Percentiles rank a stretch among this genome's conserved stretches.
phyloP scores from a whole-genome alignment of 1,140 invertebrate species.

The Arctopsyche grandis region DNA sequence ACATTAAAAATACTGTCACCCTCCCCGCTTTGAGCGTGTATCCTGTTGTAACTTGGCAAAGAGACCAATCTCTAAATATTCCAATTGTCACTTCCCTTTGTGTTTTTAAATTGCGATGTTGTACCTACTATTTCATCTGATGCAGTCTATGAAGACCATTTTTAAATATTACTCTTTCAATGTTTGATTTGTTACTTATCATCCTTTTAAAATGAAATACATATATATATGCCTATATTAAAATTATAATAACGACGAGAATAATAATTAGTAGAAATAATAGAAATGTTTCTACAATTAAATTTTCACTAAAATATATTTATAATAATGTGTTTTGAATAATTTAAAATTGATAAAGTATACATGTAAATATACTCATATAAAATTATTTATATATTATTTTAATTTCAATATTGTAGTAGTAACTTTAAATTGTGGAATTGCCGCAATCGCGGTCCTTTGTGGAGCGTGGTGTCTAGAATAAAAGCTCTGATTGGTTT shows the following conservation, averaged over 20 bases:
- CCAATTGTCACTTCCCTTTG: slow-evolving; percentile 49
- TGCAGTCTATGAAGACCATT: neutral
- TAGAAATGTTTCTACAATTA: too few species aligned
- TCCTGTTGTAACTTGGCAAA: slow-evolving; percentile 10
- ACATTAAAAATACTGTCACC: neutral
- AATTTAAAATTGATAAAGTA: too few species aligned
- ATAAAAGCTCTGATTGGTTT: slow-evolving; percentile 51
- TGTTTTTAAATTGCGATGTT: slow-evolving; percentile 49
- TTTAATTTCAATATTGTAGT: neutral
- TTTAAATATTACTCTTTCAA: neutral
- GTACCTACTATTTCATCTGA: slow-evolving; percentile 36
- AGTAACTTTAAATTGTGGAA: slow-evolving; percentile 1
- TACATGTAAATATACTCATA: too few species aligned
- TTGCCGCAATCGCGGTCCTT: slow-evolving; percentile 20
- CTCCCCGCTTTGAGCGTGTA: neutral
- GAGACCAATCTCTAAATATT: slow-evolving; percentile 52
- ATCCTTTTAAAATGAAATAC: neutral
- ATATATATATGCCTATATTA: neutral
- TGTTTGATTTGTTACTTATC: neutral
- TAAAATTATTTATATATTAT: too few species aligned
- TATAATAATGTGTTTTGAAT: too few species aligned
- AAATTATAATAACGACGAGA: too few species aligned
- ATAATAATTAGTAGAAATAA: too few species aligned
- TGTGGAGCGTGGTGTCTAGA: slow-evolving; percentile 44
- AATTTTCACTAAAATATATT: too few species aligned